phyloP scores from a whole-genome alignment of 2,797 vertebrate species.

The Novumbra hubbsi region DNA sequence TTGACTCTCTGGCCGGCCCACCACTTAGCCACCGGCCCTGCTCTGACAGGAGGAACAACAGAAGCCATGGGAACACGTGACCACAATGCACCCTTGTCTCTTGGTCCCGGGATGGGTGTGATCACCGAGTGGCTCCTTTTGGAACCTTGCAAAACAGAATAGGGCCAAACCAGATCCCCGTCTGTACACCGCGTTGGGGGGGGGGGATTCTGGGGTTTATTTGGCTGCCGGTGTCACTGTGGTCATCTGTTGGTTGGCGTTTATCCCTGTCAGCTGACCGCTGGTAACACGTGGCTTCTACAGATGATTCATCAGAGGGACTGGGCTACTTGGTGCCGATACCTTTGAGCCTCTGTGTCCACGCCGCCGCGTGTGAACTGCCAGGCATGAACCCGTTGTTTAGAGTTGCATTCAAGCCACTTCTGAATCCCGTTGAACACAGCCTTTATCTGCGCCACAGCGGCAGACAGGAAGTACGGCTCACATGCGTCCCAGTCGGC shows the following conservation, averaged over 20 bases:
- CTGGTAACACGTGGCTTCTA: slow-evolving; percentile 9
- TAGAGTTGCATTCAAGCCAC: slow-evolving; percentile 17
- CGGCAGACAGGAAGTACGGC: slow-evolving; percentile 64
- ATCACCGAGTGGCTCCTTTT: background rate
- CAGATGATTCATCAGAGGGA: slow-evolving; percentile 42
- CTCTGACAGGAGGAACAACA: slow-evolving; percentile 32
- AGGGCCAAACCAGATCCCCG: slow-evolving; percentile 9
- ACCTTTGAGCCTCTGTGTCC: slow-evolving; percentile 11
- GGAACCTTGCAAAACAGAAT: slow-evolving; percentile 33
- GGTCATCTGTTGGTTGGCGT: slow-evolving; percentile 9
- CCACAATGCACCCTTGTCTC: slow-evolving; percentile 3
- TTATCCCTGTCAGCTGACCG: slow-evolving; percentile 6
- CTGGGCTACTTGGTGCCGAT: slow-evolving; percentile 33
- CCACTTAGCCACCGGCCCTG: slow-evolving; percentile 41
- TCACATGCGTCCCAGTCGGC: slow-evolving; percentile 70
- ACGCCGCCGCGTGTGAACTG: slow-evolving; percentile 21
- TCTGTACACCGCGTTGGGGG: slow-evolving; percentile 43
- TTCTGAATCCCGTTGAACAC: slow-evolving; percentile 22
- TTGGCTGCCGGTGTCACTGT: slow-evolving; percentile 33
- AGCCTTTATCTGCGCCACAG: slow-evolving; percentile 42
- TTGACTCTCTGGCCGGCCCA: background rate
- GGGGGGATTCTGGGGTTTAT: slow-evolving; percentile 44
- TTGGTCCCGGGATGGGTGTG: background rate
- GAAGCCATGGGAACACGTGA: slow-evolving; percentile 58
- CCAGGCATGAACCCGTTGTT: slow-evolving; percentile 23